These are phyloP conservation scores for Apistogramma diplotaenia DNA, from an alignment of 2,113 vertebrate genomes.

Conservation along the genomic window DNA sequence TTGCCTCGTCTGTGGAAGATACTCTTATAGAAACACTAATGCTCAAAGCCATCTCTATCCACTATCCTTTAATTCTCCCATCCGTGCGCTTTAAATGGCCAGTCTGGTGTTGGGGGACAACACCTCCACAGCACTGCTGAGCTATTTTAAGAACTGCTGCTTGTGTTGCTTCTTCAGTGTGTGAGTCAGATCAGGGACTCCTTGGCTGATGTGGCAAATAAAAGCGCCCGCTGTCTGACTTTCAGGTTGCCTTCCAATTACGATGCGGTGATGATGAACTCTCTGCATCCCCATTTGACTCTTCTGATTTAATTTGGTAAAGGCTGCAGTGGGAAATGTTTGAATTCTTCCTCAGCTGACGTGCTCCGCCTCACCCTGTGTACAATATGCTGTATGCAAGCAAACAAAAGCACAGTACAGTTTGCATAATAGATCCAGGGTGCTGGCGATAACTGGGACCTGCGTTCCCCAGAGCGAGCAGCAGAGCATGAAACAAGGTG, in stretches of 20 bases:
- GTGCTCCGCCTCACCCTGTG: background rate
- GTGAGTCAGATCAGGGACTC: constrained; percentile 11
- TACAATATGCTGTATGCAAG: background rate
- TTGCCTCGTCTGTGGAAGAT: background rate
- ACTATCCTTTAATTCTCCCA: background rate
- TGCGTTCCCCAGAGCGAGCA: background rate
- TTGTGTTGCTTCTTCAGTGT: background rate
- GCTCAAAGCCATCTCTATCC: background rate
- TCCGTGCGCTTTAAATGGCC: background rate
- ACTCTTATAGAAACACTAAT: background rate
- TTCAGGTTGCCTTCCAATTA: background rate
- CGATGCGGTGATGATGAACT: background rate
- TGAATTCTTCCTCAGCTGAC: background rate
- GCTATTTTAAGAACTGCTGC: constrained; percentile 45
- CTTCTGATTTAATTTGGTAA: background rate
- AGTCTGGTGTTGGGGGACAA: background rate
- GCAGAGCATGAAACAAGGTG: background rate
- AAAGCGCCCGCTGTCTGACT: background rate
- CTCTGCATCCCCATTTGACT: background rate
- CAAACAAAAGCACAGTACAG: background rate
- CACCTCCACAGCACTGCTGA: background rate
- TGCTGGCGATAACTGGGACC: background rate
- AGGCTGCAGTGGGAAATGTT: background rate
- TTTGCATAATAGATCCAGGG: background rate
- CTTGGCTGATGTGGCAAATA: background rate